These are phyloP conservation scores for Lasioglossum albipes DNA, from an alignment of 1,140 invertebrate species.

Conservation along the genomic window DNA sequence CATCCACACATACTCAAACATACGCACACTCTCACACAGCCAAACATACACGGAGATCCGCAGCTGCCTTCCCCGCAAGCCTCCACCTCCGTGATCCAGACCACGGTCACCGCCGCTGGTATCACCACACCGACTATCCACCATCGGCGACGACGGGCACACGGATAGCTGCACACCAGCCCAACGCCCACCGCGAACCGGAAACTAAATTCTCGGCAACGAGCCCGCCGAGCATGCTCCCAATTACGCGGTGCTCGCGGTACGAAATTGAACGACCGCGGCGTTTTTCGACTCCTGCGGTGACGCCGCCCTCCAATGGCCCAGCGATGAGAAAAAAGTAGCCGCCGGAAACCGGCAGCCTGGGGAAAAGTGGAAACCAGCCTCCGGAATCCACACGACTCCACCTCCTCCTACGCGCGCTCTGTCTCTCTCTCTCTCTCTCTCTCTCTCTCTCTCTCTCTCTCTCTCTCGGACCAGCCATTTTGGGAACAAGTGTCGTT, in stretches of 20 bases:
- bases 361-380: no score
- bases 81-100: constrained; percentile 1
- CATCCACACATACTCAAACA: no score
- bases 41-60: neutral
- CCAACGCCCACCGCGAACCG: constrained; percentile 63
- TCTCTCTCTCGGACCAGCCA: no score
- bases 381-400: no score
- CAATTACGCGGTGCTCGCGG: constrained; percentile 70
- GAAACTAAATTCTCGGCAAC: constrained; percentile 74
- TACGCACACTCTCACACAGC: no score
- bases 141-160: constrained; percentile 22
- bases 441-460: no score
- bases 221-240: constrained; percentile 73
- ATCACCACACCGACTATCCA: constrained; percentile 33
- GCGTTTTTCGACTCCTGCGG: constrained; percentile 66
- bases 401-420: neutral
- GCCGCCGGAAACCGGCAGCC: neutral
- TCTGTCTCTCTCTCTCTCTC: no score
- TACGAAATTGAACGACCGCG: constrained; percentile 66
- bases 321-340: neutral
- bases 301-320: constrained; percentile 7
- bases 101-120: constrained; percentile 32
- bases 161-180: constrained; percentile 34
- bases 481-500: no score
- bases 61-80: neutral